Base-by-base conservation (phyloP, 2,888 invertebrate species). In the Gryllus longicercus region DNA sequence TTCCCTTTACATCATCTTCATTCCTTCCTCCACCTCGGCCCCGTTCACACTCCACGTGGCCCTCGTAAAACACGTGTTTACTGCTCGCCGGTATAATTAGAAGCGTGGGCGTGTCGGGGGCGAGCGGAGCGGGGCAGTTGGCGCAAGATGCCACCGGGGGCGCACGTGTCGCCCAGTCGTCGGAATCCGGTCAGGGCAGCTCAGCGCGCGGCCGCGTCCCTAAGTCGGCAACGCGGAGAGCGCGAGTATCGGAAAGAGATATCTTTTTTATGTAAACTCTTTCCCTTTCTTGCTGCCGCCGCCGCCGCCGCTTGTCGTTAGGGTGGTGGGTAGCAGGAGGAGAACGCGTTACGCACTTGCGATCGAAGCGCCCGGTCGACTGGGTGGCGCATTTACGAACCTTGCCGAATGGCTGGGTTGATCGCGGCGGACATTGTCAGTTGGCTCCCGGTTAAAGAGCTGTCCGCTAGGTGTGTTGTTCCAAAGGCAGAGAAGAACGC, bases 1-100 rank as follows among this genome's bases (percentile, higher is more conserved):
- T 5, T 38, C 38, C 38, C 38, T 38, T 38, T 38, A 8, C 38
- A 38, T 38, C 38, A 38, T 38, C 38, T 38, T 38, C 38, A 38
- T 8, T 8, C 5, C 38, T 38, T 8, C 38, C 38, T 38, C 38
- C 38, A 38, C 5, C 38, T 38, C 38, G 38, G 38, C 38, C 5
- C 38, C 8, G 8, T 5, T 38, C 38, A 38, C 5, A 5, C 63
- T 14, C n/a, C 63, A 63, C 63, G 63, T 63, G 63, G n/a, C 63
- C 63, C 16, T 18, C 63, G 63, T 63, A n/a, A 63, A 63, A 63
- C 63, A 63, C 63, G 63, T 63, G 63, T 63, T 63, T 63, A 63
- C 63, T 2, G 63, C 63, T 5, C 38, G 8, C 38, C 63, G 63
- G 16, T 63, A 63, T 63, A 63, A 63, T 63, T 63, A 63, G 63